A percentile compares a stretch with the other conserved stretches of the same genome.
phyloP scores from a whole-genome alignment of 2,797 vertebrate genomes.

The Coreius guichenoti region DNA sequence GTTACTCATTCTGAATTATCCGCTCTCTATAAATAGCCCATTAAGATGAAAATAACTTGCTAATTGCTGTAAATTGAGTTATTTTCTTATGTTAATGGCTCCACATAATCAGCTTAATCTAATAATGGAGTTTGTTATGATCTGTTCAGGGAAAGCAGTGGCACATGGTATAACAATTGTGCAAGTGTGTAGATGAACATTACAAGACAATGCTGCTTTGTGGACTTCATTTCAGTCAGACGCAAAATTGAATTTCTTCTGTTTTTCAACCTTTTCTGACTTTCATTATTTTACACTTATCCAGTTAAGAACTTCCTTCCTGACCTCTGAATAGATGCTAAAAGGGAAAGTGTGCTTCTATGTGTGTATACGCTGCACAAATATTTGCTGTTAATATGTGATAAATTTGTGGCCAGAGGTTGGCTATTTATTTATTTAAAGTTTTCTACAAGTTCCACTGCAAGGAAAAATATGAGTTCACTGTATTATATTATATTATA shows the following conservation, averaged over 20 bases:
- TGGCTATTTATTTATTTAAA: not conserved
- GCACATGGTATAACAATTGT: slow-evolving; percentile 12
- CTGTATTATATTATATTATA: no score
- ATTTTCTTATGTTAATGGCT: not conserved
- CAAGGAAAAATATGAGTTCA: not conserved
- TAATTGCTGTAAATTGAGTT: not conserved
- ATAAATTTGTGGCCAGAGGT: not conserved
- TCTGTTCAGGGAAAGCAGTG: not conserved
- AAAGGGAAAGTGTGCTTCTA: slow-evolving; percentile 1
- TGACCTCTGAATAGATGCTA: not conserved
- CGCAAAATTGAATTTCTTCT: slow-evolving; percentile 58
- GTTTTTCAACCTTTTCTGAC: slow-evolving; percentile 44
- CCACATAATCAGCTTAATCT: slow-evolving; percentile 31
- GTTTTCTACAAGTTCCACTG: not conserved
- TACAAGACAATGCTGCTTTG: slow-evolving; percentile 8
- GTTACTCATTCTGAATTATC: slow-evolving; percentile 13
- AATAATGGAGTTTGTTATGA: slow-evolving; percentile 15
- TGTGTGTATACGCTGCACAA: not conserved
- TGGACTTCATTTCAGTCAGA: slow-evolving; percentile 8
- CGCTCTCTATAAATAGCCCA: slow-evolving; percentile 25
- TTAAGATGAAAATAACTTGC: slow-evolving; percentile 3
- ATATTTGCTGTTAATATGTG: not conserved
- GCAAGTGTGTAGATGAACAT: not conserved
- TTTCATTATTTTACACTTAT: slow-evolving; percentile 64
- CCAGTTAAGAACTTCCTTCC: slow-evolving; percentile 45